phyloP scores from a whole-genome alignment of 2,888 invertebrate genomes.

The Cryptophagus acutangulus region DNA sequence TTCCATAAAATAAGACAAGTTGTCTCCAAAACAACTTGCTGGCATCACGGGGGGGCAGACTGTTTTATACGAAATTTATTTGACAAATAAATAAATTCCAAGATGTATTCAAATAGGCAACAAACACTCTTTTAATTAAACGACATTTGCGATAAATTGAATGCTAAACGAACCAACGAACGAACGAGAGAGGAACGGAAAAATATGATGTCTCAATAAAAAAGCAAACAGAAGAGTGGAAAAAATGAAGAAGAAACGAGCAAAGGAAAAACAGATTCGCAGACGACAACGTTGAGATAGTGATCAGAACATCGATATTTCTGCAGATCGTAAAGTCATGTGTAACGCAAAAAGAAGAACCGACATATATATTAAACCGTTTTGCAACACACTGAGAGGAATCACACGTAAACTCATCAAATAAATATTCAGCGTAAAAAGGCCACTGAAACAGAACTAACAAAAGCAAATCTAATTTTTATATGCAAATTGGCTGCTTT shows the following conservation, averaged over 20 bases:
- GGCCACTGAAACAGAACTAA: too few species aligned
- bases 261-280: slow-evolving; percentile 19
- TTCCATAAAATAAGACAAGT: slow-evolving; percentile 14
- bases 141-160: too few species aligned
- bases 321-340: slow-evolving; percentile 32
- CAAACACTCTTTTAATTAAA: not conserved
- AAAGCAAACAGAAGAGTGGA: slow-evolving; percentile 13
- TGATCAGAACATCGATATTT: slow-evolving; percentile 35
- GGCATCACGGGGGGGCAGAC: slow-evolving; percentile 30
- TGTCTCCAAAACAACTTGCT: slow-evolving; percentile 27
- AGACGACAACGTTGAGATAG: slow-evolving; percentile 31
- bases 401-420: too few species aligned
- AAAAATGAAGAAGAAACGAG: slow-evolving; percentile 32
- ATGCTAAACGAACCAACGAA: too few species aligned
- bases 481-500: too few species aligned
- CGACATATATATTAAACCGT: slow-evolving; percentile 22
- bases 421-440: too few species aligned
- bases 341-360: slow-evolving; percentile 14
- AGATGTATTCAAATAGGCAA: not conserved
- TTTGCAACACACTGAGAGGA: slow-evolving; percentile 11
- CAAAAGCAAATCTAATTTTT: too few species aligned
- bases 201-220: slow-evolving; percentile 30
- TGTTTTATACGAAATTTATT: slow-evolving; percentile 34
- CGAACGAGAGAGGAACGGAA: slow-evolving; percentile 12
- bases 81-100: slow-evolving; percentile 30